Conservation (phyloP, 2,113 vertebrate species). For the Chaenocephalus aceratus region DNA sequence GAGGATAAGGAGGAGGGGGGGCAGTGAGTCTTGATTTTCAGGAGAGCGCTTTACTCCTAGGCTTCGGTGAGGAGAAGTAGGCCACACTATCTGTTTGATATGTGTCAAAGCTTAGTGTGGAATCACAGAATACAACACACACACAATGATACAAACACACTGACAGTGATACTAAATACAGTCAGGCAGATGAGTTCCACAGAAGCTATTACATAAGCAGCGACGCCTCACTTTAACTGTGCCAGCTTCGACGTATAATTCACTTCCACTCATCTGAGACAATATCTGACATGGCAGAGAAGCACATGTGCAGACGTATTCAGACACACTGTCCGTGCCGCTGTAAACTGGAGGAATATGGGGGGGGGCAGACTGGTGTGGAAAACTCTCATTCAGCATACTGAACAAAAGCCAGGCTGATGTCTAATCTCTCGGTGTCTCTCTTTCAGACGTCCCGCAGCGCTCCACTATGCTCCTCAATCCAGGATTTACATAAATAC, state of each 20-base stretch:
- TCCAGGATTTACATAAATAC: conserved; percentile 74
- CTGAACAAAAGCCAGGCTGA: conserved; percentile 65
- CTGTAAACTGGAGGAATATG: conserved; percentile 62
- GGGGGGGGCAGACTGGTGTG: conserved; percentile 56
- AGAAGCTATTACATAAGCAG: conserved; percentile 82
- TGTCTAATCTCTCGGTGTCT: conserved; percentile 65
- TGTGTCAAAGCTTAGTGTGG: conserved; percentile 36
- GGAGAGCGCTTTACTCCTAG: conserved; percentile 19
- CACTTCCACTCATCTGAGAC: conserved; percentile 67
- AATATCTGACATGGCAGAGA: conserved; percentile 69
- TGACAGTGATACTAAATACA: conserved; percentile 53
- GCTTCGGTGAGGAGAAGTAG: conserved; percentile 39
- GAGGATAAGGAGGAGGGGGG: neutral
- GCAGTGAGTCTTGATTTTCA: conserved; percentile 16
- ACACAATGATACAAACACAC: conserved; percentile 9
- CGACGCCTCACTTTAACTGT: conserved; percentile 61
- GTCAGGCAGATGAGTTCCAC: conserved; percentile 76
- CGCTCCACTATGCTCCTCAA: conserved; percentile 21
- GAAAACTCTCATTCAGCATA: conserved; percentile 81
- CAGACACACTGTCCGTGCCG: conserved; percentile 53
- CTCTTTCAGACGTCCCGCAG: conserved; percentile 19
- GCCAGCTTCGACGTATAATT: conserved; percentile 79
- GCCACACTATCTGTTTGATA: conserved; percentile 36
- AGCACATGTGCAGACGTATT: conserved; percentile 62
- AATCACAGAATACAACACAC: conserved; percentile 32